These are phyloP conservation scores for Oscarella lobularis DNA, from an alignment of 37 sponge, comb jelly and placozoan species.

Conservation along the genomic window DNA sequence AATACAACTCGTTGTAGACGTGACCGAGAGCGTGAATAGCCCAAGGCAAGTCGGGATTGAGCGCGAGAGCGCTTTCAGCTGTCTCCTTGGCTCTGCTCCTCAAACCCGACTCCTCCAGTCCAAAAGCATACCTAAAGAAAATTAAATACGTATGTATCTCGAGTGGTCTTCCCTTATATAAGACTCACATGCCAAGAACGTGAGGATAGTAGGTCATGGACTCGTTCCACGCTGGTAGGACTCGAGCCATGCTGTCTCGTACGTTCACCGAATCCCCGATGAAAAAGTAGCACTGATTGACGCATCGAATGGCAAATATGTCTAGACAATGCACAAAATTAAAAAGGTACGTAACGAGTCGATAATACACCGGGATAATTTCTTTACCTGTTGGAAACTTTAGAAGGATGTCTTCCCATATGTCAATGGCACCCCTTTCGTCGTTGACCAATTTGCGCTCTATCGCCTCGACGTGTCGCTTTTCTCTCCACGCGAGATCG, in stretches of 20 bases:
- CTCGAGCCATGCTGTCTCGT: not conserved
- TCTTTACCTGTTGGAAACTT: constrained; percentile 7
- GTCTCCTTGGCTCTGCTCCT: not conserved
- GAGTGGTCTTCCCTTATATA: too few species aligned
- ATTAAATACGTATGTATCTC: too few species aligned
- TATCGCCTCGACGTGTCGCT: not conserved
- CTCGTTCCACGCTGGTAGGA: not conserved
- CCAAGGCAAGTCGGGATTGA: constrained; percentile 13
- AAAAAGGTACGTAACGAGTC: too few species aligned
- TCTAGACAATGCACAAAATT: too few species aligned
- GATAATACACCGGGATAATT: too few species aligned
- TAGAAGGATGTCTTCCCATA: not conserved
- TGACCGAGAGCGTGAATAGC: constrained; percentile 26
- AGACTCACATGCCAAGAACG: not conserved
- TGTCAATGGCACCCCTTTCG: constrained; percentile 5
- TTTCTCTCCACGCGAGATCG: not conserved
- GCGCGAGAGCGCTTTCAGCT: not conserved
- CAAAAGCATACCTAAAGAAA: constrained; percentile 23
- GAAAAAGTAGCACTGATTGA: not conserved
- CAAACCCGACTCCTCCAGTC: constrained; percentile 22
- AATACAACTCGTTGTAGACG: constrained; percentile 47
- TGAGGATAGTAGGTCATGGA: too few species aligned
- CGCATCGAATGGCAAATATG: not conserved
- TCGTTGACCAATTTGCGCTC: not conserved
- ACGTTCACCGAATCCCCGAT: not conserved